phyloP scores from a whole-genome alignment of 2,888 invertebrate species.

The Xestia ashworthii region DNA sequence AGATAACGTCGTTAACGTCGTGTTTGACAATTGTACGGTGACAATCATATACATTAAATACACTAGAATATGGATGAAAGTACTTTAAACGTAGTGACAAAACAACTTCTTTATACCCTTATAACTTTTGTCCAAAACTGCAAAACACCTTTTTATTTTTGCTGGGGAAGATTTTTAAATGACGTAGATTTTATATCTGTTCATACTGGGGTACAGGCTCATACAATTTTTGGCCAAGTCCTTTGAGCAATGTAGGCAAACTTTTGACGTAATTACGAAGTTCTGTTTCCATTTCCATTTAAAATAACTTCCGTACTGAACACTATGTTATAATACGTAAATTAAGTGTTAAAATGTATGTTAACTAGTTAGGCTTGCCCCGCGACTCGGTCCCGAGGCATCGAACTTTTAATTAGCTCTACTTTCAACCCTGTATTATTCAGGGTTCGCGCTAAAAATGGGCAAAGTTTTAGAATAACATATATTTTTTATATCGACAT shows the following conservation, averaged over 20 bases:
- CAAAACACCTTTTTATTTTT: no score
- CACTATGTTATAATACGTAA: constrained; percentile 8
- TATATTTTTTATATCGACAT: constrained; percentile 41
- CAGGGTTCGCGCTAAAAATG: constrained; percentile 54
- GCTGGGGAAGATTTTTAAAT: no score
- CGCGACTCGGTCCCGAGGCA: constrained; percentile 41
- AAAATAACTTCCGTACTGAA: neutral
- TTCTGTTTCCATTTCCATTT: neutral
- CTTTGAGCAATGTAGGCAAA: neutral
- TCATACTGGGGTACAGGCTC: no score
- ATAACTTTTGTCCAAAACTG: no score
- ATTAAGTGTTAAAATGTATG: constrained; percentile 44
- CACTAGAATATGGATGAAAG: no score
- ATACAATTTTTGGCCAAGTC: no score
- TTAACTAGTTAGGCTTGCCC: constrained; percentile 40
- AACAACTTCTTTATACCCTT: no score
- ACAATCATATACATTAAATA: no score
- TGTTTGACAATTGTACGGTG: no score
- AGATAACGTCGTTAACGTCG: no score
- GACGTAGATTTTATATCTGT: no score
- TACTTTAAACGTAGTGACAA: no score
- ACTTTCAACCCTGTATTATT: constrained; percentile 60
- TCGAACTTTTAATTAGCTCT: constrained; percentile 69
- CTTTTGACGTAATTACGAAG: neutral
- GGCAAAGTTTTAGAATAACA: constrained; percentile 47